These are phyloP conservation scores for Carduelis carduelis DNA, from an alignment of 2,797 vertebrate species.

Conservation along the genomic window DNA sequence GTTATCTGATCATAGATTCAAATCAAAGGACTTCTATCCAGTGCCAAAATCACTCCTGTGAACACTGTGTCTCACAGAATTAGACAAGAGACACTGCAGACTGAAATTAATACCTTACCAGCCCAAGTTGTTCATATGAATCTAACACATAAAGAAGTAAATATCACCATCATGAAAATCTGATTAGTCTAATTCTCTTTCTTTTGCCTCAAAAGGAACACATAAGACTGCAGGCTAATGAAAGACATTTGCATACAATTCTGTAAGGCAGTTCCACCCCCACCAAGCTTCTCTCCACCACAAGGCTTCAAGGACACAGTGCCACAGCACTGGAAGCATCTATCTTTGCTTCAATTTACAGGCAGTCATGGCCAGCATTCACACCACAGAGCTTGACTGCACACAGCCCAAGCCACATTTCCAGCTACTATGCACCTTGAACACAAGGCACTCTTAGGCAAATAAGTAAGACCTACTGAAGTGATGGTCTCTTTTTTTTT, in stretches of 20 bases:
- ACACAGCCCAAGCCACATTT: not conserved
- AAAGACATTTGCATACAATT: not conserved
- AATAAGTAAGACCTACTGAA: not conserved
- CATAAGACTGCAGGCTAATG: not conserved
- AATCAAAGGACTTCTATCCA: not conserved
- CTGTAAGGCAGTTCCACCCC: not conserved
- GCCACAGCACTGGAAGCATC: rapidly evolving
- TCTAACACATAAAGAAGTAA: not conserved
- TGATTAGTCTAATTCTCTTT: not conserved
- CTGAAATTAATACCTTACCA: not conserved
- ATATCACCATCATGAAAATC: not conserved
- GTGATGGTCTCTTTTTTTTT: not conserved
- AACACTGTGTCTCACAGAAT: not conserved
- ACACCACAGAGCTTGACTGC: not conserved
- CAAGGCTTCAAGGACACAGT: not conserved
- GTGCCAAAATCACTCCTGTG: not conserved
- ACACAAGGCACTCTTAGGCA: not conserved
- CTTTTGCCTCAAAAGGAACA: not conserved
- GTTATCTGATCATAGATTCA: not conserved
- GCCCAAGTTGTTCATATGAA: not conserved
- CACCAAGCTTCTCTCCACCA: not conserved
- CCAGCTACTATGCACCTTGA: not conserved
- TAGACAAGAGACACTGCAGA: rapidly evolving
- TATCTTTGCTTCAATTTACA: not conserved
- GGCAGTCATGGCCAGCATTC: not conserved